Conservation (phyloP, 2,113 vertebrate genomes). For the Pithys albifrons region DNA sequence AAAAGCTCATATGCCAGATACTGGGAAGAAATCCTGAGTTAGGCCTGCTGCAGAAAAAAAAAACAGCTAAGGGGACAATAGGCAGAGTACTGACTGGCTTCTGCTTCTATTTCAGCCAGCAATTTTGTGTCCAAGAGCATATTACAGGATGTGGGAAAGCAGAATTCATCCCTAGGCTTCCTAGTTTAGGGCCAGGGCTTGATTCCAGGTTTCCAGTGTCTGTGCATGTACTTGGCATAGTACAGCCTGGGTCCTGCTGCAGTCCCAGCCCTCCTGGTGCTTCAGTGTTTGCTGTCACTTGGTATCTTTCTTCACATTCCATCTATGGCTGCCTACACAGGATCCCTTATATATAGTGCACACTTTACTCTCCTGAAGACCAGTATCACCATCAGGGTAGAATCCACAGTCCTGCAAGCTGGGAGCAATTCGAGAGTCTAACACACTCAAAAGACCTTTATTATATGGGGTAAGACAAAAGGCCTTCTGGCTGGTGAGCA, state of each 20-base stretch:
- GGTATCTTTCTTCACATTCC: background rate
- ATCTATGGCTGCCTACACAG: background rate
- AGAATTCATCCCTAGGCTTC: constrained; percentile 17
- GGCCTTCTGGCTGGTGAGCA: background rate
- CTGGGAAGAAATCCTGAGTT: background rate
- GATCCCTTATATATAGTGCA: background rate
- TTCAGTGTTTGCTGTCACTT: background rate
- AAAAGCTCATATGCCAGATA: background rate
- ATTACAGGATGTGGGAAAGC: constrained; percentile 35
- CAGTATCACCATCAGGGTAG: background rate
- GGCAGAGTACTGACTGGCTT: background rate
- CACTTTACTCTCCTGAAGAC: background rate
- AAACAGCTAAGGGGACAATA: background rate
- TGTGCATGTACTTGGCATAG: background rate
- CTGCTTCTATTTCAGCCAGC: background rate
- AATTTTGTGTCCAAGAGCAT: background rate
- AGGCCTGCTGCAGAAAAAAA: background rate
- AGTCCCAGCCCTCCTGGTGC: background rate
- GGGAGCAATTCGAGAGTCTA: background rate
- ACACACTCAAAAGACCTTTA: background rate
- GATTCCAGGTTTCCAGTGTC: constrained; percentile 21
- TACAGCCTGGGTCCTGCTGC: background rate
- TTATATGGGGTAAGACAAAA: background rate
- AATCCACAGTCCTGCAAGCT: background rate
- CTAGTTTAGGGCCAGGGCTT: background rate